A percentile compares a stretch with the other conserved stretches of the same genome.
Conservation (phyloP, 2,888 invertebrate species). For the Lobophora halterata region DNA sequence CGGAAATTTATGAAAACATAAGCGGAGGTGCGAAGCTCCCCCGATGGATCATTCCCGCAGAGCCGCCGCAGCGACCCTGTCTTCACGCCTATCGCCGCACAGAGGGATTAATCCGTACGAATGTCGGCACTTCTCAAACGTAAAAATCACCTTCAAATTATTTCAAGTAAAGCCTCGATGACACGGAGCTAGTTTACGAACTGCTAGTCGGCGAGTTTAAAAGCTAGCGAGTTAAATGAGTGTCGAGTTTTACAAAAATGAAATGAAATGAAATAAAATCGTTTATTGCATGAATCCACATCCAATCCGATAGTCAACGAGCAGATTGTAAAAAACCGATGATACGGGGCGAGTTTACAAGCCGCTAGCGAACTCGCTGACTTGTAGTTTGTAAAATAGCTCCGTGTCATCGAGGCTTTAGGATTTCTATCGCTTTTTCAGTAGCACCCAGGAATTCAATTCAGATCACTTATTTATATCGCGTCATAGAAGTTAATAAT, state of each 20-base stretch:
- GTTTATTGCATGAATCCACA: no score
- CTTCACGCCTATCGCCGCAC: slow-evolving; percentile 35
- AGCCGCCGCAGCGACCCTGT: slow-evolving; percentile 39
- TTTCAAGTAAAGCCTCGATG: slow-evolving; percentile 37
- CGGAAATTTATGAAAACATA: slow-evolving; percentile 77
- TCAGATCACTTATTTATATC: slow-evolving; percentile 42
- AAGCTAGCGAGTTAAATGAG: no score
- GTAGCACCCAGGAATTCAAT: slow-evolving; percentile 39
- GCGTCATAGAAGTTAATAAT: slow-evolving; percentile 45
- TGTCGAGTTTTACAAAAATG: no score
- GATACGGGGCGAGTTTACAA: no score
- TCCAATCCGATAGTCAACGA: no score
- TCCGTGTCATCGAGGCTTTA: no score
- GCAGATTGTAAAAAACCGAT: no score
- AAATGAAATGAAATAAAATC: no score
- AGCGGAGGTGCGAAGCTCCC: slow-evolving; percentile 60
- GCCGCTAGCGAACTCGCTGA: no score
- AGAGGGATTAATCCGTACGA: slow-evolving; percentile 41
- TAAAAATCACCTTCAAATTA: slow-evolving; percentile 39
- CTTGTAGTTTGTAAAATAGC: no score
- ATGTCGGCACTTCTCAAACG: slow-evolving; percentile 35
- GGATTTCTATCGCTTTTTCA: slow-evolving; percentile 31
- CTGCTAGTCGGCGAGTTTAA: no score
- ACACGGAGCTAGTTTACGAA: no score
- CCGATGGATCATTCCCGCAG: slow-evolving; percentile 64